Base-by-base conservation (phyloP, 2,888 invertebrate genomes). In the Yponomeuta evonymella region DNA sequence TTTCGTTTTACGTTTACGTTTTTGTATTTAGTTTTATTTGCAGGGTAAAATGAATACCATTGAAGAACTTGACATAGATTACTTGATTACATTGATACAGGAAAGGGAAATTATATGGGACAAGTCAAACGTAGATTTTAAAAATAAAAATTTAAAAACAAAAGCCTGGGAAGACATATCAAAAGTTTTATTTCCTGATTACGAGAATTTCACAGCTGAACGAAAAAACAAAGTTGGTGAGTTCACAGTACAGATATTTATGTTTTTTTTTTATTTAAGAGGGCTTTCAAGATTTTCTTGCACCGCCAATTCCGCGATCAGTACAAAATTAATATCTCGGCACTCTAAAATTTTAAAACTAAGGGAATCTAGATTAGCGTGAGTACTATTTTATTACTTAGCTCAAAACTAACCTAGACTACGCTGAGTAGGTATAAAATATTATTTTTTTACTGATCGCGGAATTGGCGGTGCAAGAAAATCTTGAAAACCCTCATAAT, bases 151-250 rank as follows among this genome's bases (percentile, higher is more conserved):
- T 72, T 74, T 72, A 43, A 43, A 43, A 43, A 43, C 43, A 43
- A 43, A 43, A 43, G 43, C 43, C 43, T 43, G 43, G 43, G 43
- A 43, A 43, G 43, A 43, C 43, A 43, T 43, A 43, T 43, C 43
- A 43, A 43, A 43, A 43, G 43, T 43, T 43, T 43, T 43, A 43
- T 43, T 43, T 43, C 43, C 43, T 43, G 43, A 43, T 43, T 43
- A 43, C 71, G 73, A 73, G 36, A 72, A 74, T 71, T 73, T 73
- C 71, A 72, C 72, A 70, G n/a, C 72, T 73, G 72, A 72, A 70
- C 72, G 71, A 74, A 74, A 74, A 72, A 72, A 74, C 72, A 72
- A 74, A 73, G 71, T 74, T 73, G 73, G 73, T 74, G 72, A 74
- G 72, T 67, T 71, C 29, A 73, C 72, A 72, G 72, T 72, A 68